Percentiles rank a stretch among this genome's conserved stretches.
Evolutionary conservation across 2,113 vertebrate genomes (phyloP).

Genomic region (Cichladusa arquata): DNA sequence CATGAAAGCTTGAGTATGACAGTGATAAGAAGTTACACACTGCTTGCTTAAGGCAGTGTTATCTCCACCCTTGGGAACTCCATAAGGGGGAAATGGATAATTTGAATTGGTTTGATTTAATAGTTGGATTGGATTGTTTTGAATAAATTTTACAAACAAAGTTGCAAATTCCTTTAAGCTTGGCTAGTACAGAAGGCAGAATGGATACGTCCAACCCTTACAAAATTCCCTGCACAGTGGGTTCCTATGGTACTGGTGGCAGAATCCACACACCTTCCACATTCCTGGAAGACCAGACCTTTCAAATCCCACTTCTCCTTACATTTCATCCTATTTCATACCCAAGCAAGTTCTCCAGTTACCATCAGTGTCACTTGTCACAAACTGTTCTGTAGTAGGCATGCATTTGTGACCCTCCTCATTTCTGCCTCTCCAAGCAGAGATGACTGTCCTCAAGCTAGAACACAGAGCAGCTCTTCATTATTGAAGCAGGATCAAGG

Average conservation of each 20-base stretch:
- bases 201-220: rapidly evolving
- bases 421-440: not conserved
- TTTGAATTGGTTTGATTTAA: no score
- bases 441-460: not conserved
- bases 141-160: not conserved
- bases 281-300: not conserved
- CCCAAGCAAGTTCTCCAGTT: not conserved
- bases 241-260: not conserved
- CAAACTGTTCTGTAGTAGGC: not conserved
- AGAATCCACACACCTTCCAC: not conserved
- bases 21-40: not conserved
- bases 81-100: not conserved
- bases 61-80: not conserved
- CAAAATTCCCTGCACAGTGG: not conserved
- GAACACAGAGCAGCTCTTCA: not conserved
- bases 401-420: rapidly evolving
- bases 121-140: not conserved
- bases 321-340: not conserved
- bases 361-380: not conserved
- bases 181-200: not conserved
- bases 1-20: not conserved
- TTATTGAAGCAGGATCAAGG: not conserved
- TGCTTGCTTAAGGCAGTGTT: not conserved
- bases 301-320: not conserved
- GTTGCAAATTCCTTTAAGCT: not conserved